Conservation (phyloP, 37 sponge, comb jelly and placozoan species). For the Aplysina aerophoba region DNA sequence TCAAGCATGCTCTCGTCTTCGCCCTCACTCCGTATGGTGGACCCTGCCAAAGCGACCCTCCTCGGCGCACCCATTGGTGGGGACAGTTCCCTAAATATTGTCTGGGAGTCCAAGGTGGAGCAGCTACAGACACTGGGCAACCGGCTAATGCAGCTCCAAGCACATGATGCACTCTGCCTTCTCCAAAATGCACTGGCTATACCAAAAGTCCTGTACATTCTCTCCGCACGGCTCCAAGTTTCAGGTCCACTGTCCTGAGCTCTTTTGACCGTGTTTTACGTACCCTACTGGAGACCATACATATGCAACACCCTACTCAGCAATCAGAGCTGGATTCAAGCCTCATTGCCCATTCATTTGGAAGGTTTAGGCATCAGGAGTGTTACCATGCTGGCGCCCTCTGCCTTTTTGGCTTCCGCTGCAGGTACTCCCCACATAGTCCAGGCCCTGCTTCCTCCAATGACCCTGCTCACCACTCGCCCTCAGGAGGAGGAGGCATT, state of each 20-base stretch:
- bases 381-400: conserved; percentile 43
- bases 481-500: conserved; percentile 7
- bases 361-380: conserved; percentile 60
- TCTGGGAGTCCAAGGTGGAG: background rate
- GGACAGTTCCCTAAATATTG: background rate
- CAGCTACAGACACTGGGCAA: conserved; percentile 22
- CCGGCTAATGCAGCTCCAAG: conserved; percentile 9
- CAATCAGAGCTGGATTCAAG: conserved; percentile 43
- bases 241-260: background rate
- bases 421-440: conserved; percentile 37
- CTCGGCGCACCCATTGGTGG: conserved; percentile 17
- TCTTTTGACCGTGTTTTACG: conserved; percentile 22
- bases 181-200: conserved; percentile 48
- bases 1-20: conserved; percentile 15
- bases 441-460: conserved; percentile 23
- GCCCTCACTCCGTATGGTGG: background rate
- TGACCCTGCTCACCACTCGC: background rate
- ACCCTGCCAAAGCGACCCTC: conserved; percentile 3
- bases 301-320: conserved; percentile 22
- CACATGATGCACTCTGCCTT: conserved; percentile 50
- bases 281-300: conserved; percentile 23
- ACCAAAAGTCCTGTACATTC: conserved; percentile 48
- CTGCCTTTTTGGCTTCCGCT: conserved; percentile 58
- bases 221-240: conserved; percentile 56
- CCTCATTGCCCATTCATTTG: conserved; percentile 39